Base-by-base conservation (phyloP, 2,888 invertebrate species). In the Octonoba sinensis region DNA sequence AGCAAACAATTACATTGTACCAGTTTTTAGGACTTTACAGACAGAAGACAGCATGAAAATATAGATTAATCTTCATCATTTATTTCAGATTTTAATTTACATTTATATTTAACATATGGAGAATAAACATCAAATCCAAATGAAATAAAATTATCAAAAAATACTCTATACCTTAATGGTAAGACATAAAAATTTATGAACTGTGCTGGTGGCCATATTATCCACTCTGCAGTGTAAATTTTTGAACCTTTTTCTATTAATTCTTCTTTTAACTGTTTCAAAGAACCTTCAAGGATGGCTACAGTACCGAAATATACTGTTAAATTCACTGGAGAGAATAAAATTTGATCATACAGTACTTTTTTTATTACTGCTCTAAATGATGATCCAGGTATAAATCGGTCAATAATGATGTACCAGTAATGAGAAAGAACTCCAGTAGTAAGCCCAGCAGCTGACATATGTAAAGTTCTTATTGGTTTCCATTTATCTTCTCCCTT, bases 181-280 rank as follows among this genome's bases (percentile, higher is more conserved):
- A 97, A 88, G 87, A 93, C 92, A 88, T 93, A 95, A 89, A 97
- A 97, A 88, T 97, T 97, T n/a, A 97, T 90, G 57, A 95, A 90
- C 88, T 97, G 97, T 0, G 96, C 96, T 8, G 95, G 94, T 0
- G 97, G 96, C 96, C 97, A 97, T 36, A 97, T 92, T 8, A 94
- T 87, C 94, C 96, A 96, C 88, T 97, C 97, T 0, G 95, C 96
- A 66, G 92, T 90, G 87, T 96, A 96, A 15, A 97, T 89, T 85
- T 90, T 92, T 90, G 92, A 91, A 22, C 94, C 94, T 88, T 96
- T 96, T 44, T 91, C 89, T 85, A 90, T 90, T 47, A 95, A 90
- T 89, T 95, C 94, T 56, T 90, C 88, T 84, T 91, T 90, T 85
- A 93, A 92, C 18, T 90, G 87, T 67, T 90, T 87, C 70, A 91